Evolutionary conservation across 1,140 invertebrate genomes (phyloP).

Genomic region (Drosophila eugracilis): DNA sequence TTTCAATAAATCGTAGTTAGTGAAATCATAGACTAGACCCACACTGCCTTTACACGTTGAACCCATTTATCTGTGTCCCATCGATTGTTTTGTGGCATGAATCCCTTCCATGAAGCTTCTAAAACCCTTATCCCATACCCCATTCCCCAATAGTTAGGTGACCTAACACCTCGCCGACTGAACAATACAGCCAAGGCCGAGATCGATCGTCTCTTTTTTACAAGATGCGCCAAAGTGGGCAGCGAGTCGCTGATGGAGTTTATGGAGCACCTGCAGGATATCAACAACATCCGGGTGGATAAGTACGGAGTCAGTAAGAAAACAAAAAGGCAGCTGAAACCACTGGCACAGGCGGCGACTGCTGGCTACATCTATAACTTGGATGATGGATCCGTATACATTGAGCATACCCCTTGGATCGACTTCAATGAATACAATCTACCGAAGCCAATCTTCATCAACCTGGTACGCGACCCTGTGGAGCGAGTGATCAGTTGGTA

Average conservation of each 20-base stretch:
- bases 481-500: constrained; percentile 96
- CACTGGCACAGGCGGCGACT: constrained; percentile 85
- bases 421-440: constrained; percentile 86
- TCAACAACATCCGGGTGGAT: constrained; percentile 63
- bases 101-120: constrained; percentile 13
- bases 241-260: constrained; percentile 95
- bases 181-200: constrained; percentile 85
- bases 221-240: constrained; percentile 95
- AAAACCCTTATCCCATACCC: constrained; percentile 24
- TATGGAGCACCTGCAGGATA: constrained; percentile 87
- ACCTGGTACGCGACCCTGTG: constrained; percentile 94
- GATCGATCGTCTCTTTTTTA: constrained; percentile 90
- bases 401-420: constrained; percentile 93
- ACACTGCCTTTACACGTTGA: constrained; percentile 36
- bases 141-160: constrained; percentile 40
- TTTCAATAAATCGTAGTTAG: constrained; percentile 41
- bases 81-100: constrained; percentile 25
- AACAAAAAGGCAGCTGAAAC: constrained; percentile 44
- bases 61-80: constrained; percentile 39
- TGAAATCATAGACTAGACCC: constrained; percentile 32
- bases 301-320: constrained; percentile 35
- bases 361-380: constrained; percentile 86
- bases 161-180: constrained; percentile 44
- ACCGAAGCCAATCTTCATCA: constrained; percentile 94
- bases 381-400: constrained; percentile 87